A percentile compares a stretch with the other conserved stretches of the same genome.
Evolutionary conservation across 1,140 invertebrate genomes (phyloP).

Genomic region (Belonocnema kinseyi): DNA sequence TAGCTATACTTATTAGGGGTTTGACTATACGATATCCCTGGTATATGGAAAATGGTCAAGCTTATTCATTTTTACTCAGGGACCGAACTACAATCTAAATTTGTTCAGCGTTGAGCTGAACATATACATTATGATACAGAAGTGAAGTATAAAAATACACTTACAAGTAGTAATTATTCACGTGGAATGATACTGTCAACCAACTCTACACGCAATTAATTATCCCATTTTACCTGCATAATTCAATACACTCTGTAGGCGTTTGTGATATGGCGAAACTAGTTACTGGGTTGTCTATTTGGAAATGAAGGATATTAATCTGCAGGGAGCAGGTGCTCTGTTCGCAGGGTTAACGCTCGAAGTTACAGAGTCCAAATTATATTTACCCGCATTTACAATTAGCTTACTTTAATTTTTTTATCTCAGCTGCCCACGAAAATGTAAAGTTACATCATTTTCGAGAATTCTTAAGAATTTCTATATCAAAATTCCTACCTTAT

Average conservation of each 20-base stretch:
- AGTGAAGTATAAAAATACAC: no score
- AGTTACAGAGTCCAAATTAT: not conserved
- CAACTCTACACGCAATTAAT: not conserved
- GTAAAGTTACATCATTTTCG: not conserved
- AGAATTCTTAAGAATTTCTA: no score
- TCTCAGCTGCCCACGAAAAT: not conserved
- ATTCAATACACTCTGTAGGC: constrained; percentile 27
- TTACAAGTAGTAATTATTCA: no score
- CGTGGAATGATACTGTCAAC: no score
- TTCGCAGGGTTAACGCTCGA: constrained; percentile 33
- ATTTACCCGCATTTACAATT: not conserved
- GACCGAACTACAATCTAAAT: no score
- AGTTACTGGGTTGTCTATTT: not conserved
- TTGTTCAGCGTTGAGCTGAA: no score
- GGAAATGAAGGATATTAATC: constrained; percentile 38
- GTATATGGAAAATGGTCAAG: no score
- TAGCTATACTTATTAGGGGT: no score
- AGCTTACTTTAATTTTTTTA: not conserved
- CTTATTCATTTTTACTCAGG: no score
- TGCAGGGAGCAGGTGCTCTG: constrained; percentile 36
- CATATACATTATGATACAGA: no score
- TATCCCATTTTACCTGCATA: constrained; percentile 12
- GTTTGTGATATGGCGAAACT: constrained; percentile 22
- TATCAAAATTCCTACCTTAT: no score
- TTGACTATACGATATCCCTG: no score